Percentiles rank a stretch among this genome's conserved stretches.
Conservation (phyloP, 1,140 invertebrate species). For the Lepidurus apus region DNA sequence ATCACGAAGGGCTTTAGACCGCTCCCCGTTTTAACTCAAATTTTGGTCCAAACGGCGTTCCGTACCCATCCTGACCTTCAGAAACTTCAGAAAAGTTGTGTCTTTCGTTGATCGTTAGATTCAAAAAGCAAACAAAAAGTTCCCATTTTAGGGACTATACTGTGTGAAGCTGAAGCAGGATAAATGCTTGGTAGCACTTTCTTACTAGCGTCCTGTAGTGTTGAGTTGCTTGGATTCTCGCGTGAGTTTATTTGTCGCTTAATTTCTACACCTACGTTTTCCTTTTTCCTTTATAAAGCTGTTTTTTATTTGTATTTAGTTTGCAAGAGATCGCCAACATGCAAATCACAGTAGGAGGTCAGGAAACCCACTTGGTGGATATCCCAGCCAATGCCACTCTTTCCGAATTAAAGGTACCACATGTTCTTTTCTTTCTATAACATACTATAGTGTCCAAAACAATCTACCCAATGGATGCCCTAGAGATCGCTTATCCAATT, state of each 20-base stretch:
- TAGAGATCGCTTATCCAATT: too few relatives aligned
- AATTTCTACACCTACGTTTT: background rate
- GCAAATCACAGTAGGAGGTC: conserved; percentile 60
- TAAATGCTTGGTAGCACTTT: background rate
- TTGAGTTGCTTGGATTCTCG: conserved; percentile 9
- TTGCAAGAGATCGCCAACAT: conserved; percentile 46
- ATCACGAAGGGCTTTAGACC: too few relatives aligned
- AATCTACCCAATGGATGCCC: too few relatives aligned
- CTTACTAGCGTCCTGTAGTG: background rate
- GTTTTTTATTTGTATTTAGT: background rate
- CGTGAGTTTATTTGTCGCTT: background rate
- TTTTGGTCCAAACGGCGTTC: too few relatives aligned
- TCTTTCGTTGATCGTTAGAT: too few relatives aligned
- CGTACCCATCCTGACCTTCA: too few relatives aligned
- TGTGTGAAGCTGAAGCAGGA: too few relatives aligned
- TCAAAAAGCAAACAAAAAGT: too few relatives aligned
- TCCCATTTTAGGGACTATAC: too few relatives aligned
- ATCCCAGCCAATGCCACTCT: conserved; percentile 56
- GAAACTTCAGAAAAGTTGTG: too few relatives aligned
- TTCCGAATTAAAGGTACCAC: conserved; percentile 55
- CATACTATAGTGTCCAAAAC: too few relatives aligned
- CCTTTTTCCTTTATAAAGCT: background rate
- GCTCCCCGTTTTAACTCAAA: too few relatives aligned
- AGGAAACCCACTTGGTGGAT: conserved; percentile 55
- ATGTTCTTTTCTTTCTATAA: conserved; percentile 30